Evolutionary conservation across 2,797 vertebrate genomes (phyloP).

Genomic region (Clarias laeviceps): DNA sequence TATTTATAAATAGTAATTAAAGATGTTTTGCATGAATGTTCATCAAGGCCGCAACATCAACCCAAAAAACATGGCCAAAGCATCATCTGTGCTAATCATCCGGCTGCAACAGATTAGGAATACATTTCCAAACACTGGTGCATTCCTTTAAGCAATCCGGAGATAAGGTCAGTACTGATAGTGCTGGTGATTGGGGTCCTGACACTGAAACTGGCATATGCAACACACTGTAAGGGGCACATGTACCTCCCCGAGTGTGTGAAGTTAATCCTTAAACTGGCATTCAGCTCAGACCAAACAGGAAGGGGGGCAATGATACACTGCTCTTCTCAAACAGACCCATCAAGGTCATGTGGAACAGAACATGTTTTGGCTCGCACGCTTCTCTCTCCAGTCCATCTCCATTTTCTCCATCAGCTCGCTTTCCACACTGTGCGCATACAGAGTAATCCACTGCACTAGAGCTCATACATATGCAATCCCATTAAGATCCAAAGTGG

Average conservation of each 20-base stretch:
- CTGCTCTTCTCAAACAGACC: slow-evolving; percentile 18
- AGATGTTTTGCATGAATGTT: background rate
- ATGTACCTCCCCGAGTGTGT: background rate
- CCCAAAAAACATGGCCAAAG: background rate
- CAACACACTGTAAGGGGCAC: background rate
- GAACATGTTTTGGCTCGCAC: slow-evolving; percentile 31
- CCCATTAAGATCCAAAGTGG: slow-evolving; percentile 20
- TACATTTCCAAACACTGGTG: background rate
- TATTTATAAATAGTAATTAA: background rate
- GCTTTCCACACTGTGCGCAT: slow-evolving; percentile 35
- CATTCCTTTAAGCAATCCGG: background rate
- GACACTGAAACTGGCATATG: background rate
- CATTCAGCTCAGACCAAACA: slow-evolving; percentile 17
- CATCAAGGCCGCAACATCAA: background rate
- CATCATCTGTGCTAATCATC: background rate
- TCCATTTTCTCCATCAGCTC: slow-evolving; percentile 21
- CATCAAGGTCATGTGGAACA: slow-evolving; percentile 33
- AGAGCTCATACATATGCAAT: slow-evolving; percentile 39
- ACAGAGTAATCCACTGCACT: slow-evolving; percentile 42
- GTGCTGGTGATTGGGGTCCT: background rate
- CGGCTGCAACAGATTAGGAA: background rate
- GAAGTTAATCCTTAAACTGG: slow-evolving; percentile 18
- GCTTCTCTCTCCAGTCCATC: slow-evolving; percentile 15
- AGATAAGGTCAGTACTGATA: background rate
- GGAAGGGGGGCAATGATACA: background rate